Evolutionary conservation across 2,888 invertebrate species (phyloP), one percentile per base, ranked within the genome.

Genomic region (Pediacus dermestoides): DNA sequence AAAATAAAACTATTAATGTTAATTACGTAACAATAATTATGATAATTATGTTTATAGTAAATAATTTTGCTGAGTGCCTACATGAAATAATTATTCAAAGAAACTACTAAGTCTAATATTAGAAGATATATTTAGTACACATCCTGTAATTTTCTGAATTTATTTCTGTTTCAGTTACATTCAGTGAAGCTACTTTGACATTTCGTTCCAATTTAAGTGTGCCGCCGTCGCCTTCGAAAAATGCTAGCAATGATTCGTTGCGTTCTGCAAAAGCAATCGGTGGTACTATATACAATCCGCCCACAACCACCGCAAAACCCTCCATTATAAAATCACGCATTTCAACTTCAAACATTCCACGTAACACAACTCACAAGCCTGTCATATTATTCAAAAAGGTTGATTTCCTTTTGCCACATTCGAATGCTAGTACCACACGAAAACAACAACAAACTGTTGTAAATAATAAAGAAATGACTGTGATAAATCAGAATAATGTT

Each of bases 401-500:
- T 13, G 46, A 46, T 25, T 41, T 52, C 13, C 30, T 46, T 18
- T 49, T 39, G 33, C 30, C 42, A 34, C 52, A 50, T 37, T 34
- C 39, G 16, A 49, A 44, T 16, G 36, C 25, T 2, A 52, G 34
- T 11, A 48, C 32, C 35, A 22, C 42, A 46, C 33, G 46, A 44
- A 28, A 40, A 45, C 23, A 37, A 31, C 39, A 32, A 39, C 16
- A 40, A 42, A 48, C 30, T 27, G 46, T 40, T 45, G 39, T 23
- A 45, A 37, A 37, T 48, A 41, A 44, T 48, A 62, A 52, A 54
- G 56, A 63, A 52, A 39, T 46, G 56, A 52, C 65, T 67, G 67
- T 67, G 67, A 68, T 68, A 66, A 61, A 60, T 39, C 51, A 53
- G 46, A 62, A 59, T 51, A 50, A 43, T 39, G 11, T 31, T 37